Evolutionary conservation across 2,113 vertebrate species (phyloP).

Genomic region (Naja naja): DNA sequence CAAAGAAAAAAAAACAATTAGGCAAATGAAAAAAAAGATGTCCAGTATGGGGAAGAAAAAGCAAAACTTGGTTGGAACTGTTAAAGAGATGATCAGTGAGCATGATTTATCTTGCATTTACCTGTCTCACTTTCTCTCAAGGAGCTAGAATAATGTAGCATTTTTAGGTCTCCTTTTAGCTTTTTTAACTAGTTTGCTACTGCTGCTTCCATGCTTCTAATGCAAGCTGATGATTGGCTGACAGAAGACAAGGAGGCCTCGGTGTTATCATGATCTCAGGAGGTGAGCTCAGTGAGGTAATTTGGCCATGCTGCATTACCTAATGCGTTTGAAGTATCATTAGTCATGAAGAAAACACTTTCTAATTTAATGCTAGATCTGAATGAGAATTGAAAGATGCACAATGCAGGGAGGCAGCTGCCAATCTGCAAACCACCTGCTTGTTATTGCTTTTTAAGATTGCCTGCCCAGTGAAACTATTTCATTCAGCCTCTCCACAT

Average conservation of each 20-base stretch:
- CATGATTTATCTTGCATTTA: background rate
- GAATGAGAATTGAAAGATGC: background rate
- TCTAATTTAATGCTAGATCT: background rate
- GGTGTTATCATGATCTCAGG: background rate
- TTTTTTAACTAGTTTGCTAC: background rate
- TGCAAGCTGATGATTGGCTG: background rate
- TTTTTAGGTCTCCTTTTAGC: background rate
- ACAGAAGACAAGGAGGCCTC: background rate
- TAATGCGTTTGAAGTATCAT: background rate
- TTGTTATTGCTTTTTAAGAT: background rate
- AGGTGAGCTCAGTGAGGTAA: background rate
- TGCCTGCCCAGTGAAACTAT: background rate
- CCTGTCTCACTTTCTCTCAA: background rate
- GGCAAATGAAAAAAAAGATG: background rate
- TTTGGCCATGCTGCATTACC: background rate
- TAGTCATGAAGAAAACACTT: background rate
- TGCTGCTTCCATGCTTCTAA: background rate
- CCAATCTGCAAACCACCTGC: background rate
- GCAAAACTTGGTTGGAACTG: background rate
- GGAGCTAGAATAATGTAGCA: background rate
- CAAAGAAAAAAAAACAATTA: background rate
- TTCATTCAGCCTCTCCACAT: background rate
- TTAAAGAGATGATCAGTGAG: background rate
- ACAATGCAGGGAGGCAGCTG: background rate
- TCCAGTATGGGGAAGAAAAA: background rate